Evolutionary conservation across 2,797 vertebrate species (phyloP), one percentile per base, ranked within the genome.

Genomic region (Danio aesculapii): DNA sequence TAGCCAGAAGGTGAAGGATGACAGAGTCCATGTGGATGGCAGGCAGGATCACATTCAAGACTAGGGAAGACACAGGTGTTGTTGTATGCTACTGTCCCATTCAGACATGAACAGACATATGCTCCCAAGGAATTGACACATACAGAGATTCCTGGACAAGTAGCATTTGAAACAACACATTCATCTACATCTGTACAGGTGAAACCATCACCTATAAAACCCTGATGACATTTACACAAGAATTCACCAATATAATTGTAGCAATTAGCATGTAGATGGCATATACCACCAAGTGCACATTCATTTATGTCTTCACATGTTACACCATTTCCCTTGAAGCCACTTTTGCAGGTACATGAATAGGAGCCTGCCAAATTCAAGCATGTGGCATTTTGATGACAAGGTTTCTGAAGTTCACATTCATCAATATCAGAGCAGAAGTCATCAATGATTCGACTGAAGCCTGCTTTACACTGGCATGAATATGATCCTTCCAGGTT

Each of bases 61-160:
- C 80, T 90, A 46, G 94, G 95, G 43, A 62, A 16, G 67, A 83
- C 84, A 64, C 95, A 96, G 46, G 86, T 90, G 62, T 86, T 84
- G 21, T 93, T 94, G 5, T 82, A 80, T 10, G 86, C 90, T 58
- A 96, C 67, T 0, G 93, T 94, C 14, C 94, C 94, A 70, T 96
- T 95, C 69, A 94, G 82, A 86, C 95, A 96, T 1, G 95, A 96
- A 82, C 95, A 96, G 61, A 95, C 92, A 17, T 93, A 85, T 14
- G 93, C 85, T 11, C 95, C 94, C 0, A 93, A 89, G 2, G 94
- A 95, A 89, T 96, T 96, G 79, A 96, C 77, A 61, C 95, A 96
- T 46, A 84, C 59, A 11, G 94, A 92, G 55, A 88, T 87, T 12
- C 69, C 4, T 1, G 93, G 92, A 67, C 95, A 96, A 19, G 77